Conservation (phyloP, 2,113 vertebrate species). For the Pica pica region DNA sequence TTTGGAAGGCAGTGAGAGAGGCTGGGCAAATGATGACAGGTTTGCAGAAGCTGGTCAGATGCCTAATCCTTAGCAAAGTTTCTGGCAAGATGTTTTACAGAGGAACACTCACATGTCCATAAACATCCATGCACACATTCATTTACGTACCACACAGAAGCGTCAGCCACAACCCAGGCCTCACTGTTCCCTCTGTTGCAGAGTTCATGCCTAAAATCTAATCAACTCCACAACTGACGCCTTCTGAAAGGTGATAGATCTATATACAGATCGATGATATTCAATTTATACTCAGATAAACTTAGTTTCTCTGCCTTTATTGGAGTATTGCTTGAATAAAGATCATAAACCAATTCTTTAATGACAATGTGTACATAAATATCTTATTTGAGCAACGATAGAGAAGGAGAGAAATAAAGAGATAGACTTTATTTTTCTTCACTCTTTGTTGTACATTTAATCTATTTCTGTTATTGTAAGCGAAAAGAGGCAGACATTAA, state of each 20-base stretch:
- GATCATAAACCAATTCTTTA: neutral
- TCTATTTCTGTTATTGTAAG: neutral
- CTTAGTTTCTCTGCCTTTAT: neutral
- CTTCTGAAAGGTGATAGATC: neutral
- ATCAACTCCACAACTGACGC: neutral
- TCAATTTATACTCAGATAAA: neutral
- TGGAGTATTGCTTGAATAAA: neutral
- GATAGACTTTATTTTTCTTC: neutral
- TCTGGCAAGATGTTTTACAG: neutral
- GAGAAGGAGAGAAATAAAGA: neutral
- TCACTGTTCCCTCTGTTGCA: neutral
- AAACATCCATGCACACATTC: neutral
- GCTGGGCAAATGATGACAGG: neutral
- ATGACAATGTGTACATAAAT: neutral
- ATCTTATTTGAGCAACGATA: neutral
- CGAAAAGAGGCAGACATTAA: neutral
- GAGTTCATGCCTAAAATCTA: neutral
- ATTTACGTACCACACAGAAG: neutral
- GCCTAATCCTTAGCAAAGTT: neutral
- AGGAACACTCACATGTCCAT: neutral
- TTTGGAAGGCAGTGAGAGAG: neutral
- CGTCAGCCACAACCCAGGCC: neutral
- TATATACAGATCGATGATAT: neutral
- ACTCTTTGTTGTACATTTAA: neutral
- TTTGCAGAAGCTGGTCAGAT: neutral